Base-by-base conservation (phyloP, 1,140 invertebrate genomes). In the Ruditapes philippinarum region DNA sequence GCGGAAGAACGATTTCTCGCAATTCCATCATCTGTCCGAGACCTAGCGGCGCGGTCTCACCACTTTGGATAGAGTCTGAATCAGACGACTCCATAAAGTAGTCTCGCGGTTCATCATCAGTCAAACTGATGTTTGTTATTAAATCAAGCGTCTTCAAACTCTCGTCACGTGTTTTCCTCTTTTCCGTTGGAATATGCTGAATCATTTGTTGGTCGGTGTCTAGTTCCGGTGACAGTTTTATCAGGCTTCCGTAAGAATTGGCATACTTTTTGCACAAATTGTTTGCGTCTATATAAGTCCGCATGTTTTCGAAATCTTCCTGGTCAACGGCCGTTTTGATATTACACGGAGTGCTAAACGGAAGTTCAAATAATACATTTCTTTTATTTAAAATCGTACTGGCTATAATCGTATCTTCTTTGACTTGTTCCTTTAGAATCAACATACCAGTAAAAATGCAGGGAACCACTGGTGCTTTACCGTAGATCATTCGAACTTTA, bases 371-470 rank as follows among this genome's bases (percentile, higher is more conserved):
- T 22, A 95, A 85, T 11, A 94, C 92, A 83, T 95, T 94, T 70
- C 94, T 85, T 68, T 92, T 91, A 78, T 94, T 93, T 17, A 92
- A 80, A 57, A 93, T 91, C 14, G 93, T 94, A 62, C 94, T 93
- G 42, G 90, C 91, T 12, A 95, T 78, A 25, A 95, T 81, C 1
- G 83, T 81, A 38, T 94, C 92, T 22, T 91, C 88, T 12, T 81
- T 60, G 4, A 42, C 54, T 38, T 70, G 31, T 51, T 86, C 79
- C 40, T 92, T 91, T 33, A 95, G 33, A 4, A 87, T 85, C 36
- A 95, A 33, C 92, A 94, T 92, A 7, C 94, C 94, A 0, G 93
- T 95, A 68, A 95, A 95, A 28, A 94, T 95, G 78, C 92, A 93
- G 0, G 94, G 93, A 5, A 94, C 93, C 17, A 93, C 91, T 0